phyloP scores from a whole-genome alignment of 2,113 vertebrate genomes.

The Struthidea cinerea region DNA sequence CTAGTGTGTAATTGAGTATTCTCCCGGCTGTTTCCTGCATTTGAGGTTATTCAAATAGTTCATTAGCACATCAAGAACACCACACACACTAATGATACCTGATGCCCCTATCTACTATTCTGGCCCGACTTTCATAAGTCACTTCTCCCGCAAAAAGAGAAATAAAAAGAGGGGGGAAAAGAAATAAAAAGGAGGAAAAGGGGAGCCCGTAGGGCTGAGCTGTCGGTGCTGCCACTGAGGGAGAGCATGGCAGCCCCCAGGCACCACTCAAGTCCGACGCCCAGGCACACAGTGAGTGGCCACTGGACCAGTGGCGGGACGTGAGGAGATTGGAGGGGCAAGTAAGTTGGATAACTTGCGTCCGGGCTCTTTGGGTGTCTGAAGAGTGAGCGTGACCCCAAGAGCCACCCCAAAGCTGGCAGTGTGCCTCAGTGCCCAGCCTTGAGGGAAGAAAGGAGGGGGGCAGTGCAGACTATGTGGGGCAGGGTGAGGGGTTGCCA shows the following conservation, averaged over 20 bases:
- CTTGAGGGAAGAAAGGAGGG: neutral
- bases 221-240: fast-evolving
- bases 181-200: neutral
- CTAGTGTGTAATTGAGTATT: conserved; percentile 35
- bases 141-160: neutral
- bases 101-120: conserved; percentile 19
- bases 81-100: conserved; percentile 14
- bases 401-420: neutral
- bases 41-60: conserved; percentile 58
- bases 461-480: neutral
- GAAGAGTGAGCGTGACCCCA: neutral
- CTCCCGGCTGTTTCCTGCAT: conserved; percentile 52
- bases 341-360: neutral
- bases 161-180: neutral
- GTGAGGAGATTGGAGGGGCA: fast-evolving
- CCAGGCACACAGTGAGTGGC: neutral
- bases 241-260: neutral
- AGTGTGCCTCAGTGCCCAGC: neutral
- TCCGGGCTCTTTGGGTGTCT: neutral
- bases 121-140: neutral
- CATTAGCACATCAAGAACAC: conserved; percentile 33
- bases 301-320: fast-evolving
- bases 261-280: neutral
- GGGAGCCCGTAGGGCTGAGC: neutral
- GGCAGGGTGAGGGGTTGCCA: neutral